These are phyloP conservation scores for Folsomia candida DNA, from an alignment of 2,888 invertebrate species.

Conservation along the genomic window DNA sequence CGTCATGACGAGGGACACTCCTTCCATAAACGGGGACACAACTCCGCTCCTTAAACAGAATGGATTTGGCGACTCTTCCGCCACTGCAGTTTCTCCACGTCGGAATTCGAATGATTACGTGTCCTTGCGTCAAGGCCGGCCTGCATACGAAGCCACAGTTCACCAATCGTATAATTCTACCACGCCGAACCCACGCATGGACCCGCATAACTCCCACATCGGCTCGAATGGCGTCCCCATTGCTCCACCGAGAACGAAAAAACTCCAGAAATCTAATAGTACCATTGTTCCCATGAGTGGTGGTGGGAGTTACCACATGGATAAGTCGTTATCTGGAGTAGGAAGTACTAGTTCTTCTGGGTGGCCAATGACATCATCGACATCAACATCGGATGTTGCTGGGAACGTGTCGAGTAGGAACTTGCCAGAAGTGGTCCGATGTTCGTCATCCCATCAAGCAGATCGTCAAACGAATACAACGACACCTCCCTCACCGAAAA, in stretches of 20 bases:
- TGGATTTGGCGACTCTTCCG: not conserved
- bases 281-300: not conserved
- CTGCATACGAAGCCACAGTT: not conserved
- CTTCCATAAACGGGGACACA: not conserved
- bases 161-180: too few relatives aligned
- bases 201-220: not conserved
- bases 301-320: not conserved
- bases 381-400: not conserved
- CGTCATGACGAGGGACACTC: not conserved
- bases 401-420: not conserved
- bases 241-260: conserved; percentile 39
- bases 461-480: conserved; percentile 5
- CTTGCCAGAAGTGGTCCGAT: conserved; percentile 13
- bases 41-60: conserved; percentile 7
- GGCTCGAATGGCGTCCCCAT: conserved; percentile 24
- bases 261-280: not conserved
- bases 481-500: conserved; percentile 43
- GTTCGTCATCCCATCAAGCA: not conserved
- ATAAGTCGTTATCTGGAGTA: not conserved
- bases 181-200: not conserved
- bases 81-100: not conserved
- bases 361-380: not conserved
- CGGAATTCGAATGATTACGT: conserved; percentile 45
- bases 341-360: not conserved
- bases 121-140: conserved; percentile 31